phyloP scores from a whole-genome alignment of 2,888 invertebrate genomes.

The Lepetodrilus schrolli region DNA sequence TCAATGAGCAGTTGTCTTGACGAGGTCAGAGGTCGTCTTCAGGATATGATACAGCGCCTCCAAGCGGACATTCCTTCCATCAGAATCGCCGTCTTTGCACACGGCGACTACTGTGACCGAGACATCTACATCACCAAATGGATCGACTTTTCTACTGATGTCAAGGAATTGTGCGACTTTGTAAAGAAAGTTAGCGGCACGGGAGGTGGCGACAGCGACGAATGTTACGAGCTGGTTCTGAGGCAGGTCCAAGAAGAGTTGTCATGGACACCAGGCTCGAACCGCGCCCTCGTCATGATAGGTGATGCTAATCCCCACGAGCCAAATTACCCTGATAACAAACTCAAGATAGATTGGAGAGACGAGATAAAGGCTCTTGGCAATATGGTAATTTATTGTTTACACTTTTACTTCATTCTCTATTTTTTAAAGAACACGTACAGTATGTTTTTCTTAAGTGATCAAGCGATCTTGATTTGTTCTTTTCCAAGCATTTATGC shows the following conservation, averaged over 20 bases:
- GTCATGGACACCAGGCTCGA: constrained; percentile 68
- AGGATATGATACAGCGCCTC: constrained; percentile 67
- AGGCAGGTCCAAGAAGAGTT: constrained; percentile 62
- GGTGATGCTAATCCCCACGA: constrained; percentile 71
- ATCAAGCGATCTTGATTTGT: no score
- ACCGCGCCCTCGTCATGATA: constrained; percentile 69
- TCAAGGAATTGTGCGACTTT: constrained; percentile 53
- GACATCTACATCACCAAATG: constrained; percentile 60
- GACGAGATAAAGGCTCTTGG: constrained; percentile 53
- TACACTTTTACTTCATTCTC: not conserved
- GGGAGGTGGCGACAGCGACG: constrained; percentile 68
- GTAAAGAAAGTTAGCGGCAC: constrained; percentile 56
- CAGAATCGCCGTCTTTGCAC: constrained; percentile 68
- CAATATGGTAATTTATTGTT: constrained; percentile 41
- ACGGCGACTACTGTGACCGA: constrained; percentile 71
- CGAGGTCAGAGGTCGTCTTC: constrained; percentile 57
- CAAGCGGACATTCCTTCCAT: constrained; percentile 69
- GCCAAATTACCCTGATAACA: constrained; percentile 53
- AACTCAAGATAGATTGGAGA: constrained; percentile 64
- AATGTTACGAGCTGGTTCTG: constrained; percentile 73
- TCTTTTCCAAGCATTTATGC: no score
- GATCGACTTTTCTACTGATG: constrained; percentile 56
- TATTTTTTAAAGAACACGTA: no score
- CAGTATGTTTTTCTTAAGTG: no score
- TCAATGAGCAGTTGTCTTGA: constrained; percentile 63